Base-by-base conservation (phyloP, 2,797 vertebrate species). In the Helostoma temminkii region DNA sequence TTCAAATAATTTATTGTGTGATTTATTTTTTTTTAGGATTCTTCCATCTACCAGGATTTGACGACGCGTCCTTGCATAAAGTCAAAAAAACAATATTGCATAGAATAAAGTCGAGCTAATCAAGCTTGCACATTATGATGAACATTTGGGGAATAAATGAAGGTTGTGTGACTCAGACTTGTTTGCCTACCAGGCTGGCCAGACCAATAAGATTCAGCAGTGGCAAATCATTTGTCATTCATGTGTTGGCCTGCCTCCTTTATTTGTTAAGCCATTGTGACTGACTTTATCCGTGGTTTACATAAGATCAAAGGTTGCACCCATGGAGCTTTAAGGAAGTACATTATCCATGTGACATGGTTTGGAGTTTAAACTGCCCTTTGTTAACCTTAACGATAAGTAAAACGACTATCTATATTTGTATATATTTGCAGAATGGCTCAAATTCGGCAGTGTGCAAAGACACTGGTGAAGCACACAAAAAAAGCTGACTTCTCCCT, bases 291-390 rank as follows among this genome's bases (percentile, higher is more conserved):
- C 39, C 0, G 2, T 24, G 9, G 10, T 67, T 60, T 64, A 70
- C 36, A 32, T 47, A 34, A 46, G 57, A 41, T 30, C 43, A 66
- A 48, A 65, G 39, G 46, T 65, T 26, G 2, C 5, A 4, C 22
- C 6, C 5, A 1, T 7, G 10, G 16, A 5, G 4, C 2, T 39
- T 42, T 4, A 18, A 71, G 74, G 54, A 79, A 76, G 50, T 53
- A 22, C 0, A 21, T 4, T 67, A 65, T 37, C 56, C 6, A 5
- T 9, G 39, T n/a, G 3, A 1, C 16, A 12, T 2, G 16, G 28
- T 12, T 67, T 16, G 32, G 6, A 37, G 21, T 25, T 56, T 22
- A 22, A 63, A 36, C 28, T 2, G 0, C 6, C 48, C 36, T 48
- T 50, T 21, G 41, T 42, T 41, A 4, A 28, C 19, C 14, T 22